Base-by-base conservation (phyloP, 2,888 invertebrate species). In the Hyles lineata region DNA sequence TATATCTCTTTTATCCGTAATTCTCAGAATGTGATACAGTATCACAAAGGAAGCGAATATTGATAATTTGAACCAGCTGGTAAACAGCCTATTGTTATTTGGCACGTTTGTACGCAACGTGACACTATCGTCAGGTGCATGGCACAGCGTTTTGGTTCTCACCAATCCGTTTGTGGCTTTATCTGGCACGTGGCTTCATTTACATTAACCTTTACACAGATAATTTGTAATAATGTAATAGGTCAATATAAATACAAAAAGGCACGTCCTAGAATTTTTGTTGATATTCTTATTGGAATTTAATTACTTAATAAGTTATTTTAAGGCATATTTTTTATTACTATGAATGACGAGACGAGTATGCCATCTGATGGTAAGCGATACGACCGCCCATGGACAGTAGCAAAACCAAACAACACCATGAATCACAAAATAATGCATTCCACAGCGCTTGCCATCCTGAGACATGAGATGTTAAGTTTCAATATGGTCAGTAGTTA, bases 61-160 rank as follows among this genome's bases (percentile, higher is more conserved):
- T 63, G 29, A 32, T 52, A 62, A 62, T 70, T 62, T 73, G 71
- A 71, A 67, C n/a, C 55, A 74, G 70, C 67, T 70, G 70, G 73
- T 75, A 74, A 60, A 61, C 74, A 69, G 74, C 69, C 72, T 71
- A 70, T 74, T 75, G 75, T 76, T 35, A 35, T 9, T 52, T 69
- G 73, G 79, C 85, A 85, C 85, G 83, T 85, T 80, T 75, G 32
- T 32, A 43, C 0, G 21, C 75, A 83, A 84, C 85, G 85, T 85
- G 85, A 83, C 60, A 25, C 60, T 74, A 74, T 72, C 59, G 74
- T 70, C 43, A 67, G 67, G 50, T 35, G 70, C 67, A 50, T 21
- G 29, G 17, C n/a, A 2, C 23, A 23, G n/a, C 21, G 52, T 62
- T 71, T 71, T 71, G 21, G 61, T 29, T 73, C 32, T 61, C 61